Evolutionary conservation across 2,888 invertebrate species (phyloP).

Genomic region (Lasioglossum calceatum): DNA sequence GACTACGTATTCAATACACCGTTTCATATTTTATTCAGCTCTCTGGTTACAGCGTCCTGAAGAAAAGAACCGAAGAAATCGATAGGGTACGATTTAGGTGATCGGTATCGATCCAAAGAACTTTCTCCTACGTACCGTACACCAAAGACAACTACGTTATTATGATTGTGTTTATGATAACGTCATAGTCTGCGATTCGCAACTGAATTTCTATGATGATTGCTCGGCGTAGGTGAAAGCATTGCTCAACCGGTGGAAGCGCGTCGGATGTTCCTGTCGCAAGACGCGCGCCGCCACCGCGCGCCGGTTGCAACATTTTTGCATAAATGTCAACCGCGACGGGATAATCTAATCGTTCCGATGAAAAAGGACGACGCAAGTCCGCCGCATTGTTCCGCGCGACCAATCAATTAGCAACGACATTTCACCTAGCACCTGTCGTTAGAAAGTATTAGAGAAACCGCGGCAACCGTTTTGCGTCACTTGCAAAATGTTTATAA

Average conservation of each 20-base stretch:
- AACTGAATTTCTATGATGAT: slow-evolving; percentile 7
- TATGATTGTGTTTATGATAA: slow-evolving; percentile 3
- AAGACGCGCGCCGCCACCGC: neutral
- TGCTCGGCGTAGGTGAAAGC: slow-evolving; percentile 6
- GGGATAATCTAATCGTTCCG: slow-evolving; percentile 12
- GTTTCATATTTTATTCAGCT: neutral
- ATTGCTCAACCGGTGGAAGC: slow-evolving; percentile 5
- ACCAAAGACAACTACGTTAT: neutral
- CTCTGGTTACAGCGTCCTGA: neutral
- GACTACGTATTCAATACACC: neutral
- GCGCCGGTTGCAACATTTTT: slow-evolving; percentile 35
- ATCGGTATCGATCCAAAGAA: neutral
- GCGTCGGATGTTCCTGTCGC: slow-evolving; percentile 12
- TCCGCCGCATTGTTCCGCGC: slow-evolving; percentile 30
- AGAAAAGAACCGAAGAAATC: neutral
- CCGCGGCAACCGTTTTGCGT: slow-evolving; percentile 24
- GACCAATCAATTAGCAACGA: slow-evolving; percentile 54
- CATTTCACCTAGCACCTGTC: slow-evolving; percentile 56
- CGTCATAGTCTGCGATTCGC: neutral
- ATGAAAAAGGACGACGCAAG: slow-evolving; percentile 6
- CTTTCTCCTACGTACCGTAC: neutral
- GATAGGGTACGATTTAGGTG: neutral
- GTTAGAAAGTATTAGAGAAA: slow-evolving; percentile 55
- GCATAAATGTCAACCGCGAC: slow-evolving; percentile 34
- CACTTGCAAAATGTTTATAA: slow-evolving; percentile 32